Evolutionary conservation across 2,888 invertebrate species (phyloP).

Genomic region (Drosophila affinis): DNA sequence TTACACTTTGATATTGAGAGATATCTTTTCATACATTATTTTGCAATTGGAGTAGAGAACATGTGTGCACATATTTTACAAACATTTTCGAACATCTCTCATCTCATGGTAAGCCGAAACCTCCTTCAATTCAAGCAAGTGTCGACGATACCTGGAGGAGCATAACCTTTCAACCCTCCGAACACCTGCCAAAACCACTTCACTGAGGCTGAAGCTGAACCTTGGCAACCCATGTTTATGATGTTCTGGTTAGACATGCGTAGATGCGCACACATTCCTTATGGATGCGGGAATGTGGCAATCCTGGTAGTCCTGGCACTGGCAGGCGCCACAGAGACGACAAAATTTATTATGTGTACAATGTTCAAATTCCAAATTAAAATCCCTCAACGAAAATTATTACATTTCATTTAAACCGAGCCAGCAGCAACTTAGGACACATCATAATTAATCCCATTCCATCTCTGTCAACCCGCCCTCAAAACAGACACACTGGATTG

Average conservation of each 20-base stretch:
- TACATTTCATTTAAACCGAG: constrained; percentile 81
- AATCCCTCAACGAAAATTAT: constrained; percentile 81
- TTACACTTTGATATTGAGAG: not conserved
- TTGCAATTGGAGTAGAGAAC: not conserved
- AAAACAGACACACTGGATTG: constrained; percentile 3
- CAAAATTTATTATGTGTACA: constrained; percentile 72
- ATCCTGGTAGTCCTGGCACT: constrained; percentile 2
- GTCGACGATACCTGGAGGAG: not conserved
- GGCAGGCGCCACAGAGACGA: constrained; percentile 22
- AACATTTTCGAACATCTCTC: not conserved
- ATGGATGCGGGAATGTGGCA: not conserved
- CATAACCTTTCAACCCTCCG: not conserved
- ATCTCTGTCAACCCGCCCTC: constrained; percentile 16
- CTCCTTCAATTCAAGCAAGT: not conserved
- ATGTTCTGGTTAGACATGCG: constrained; percentile 36
- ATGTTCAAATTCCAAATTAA: constrained; percentile 80
- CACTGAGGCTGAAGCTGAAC: not conserved
- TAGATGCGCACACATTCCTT: constrained; percentile 27
- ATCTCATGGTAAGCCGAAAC: not conserved
- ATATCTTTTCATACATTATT: not conserved
- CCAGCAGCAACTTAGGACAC: constrained; percentile 74
- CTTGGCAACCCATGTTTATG: constrained; percentile 29
- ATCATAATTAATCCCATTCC: constrained; percentile 82
- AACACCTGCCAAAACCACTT: constrained; percentile 3
- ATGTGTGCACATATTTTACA: not conserved